Evolutionary conservation across 1,140 invertebrate genomes (phyloP), one percentile per base, ranked within the genome.

Genomic region (Diplogasteroides magnus): DNA sequence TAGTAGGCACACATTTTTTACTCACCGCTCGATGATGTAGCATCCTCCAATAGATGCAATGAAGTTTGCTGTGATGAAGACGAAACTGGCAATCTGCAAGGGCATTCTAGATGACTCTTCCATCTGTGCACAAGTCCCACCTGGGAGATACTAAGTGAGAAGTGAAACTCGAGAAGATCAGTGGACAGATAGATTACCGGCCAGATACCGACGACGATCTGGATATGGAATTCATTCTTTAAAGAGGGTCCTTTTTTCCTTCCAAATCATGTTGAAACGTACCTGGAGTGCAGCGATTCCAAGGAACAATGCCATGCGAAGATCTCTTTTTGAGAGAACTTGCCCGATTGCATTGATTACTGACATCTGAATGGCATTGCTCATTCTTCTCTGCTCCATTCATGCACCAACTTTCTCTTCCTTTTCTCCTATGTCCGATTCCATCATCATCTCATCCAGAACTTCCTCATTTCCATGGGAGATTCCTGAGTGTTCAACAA

Each of bases 141-240:
- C 77, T 76, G 77, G 25, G 75, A 72, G 2, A 74, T 25, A 19
- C 76, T 55, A 26, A 60, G 31, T 25, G 64, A 48, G 62, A 78
- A 78, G 64, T 78, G 79, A 2, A 71, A 68, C 60, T 77, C 76
- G n/a, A 78, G 74, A 26, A 78, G 59, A 26, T 81, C 79, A 0
- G 77, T 78, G 2, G 77, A 78, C 19, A 78, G 61, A 65, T 78
- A 78, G 61, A 76, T 58, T 25, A 78, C 77, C 1, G 77, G 77
- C 77, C 77, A 78, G 26, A 78, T 82, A 14, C 79, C 77, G 25
- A 82, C 79, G 29, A 64, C 48, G 25, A 78, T 64, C 74, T 76
- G 58, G 69, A 78, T 48, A 11, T 23, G 31, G 25, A n/a, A 27
- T 64, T 31, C 29, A 3, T 15, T 64, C 29, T 31, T 19, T 23